Conservation (phyloP, 2,797 vertebrate species). For the Centroberyx gerrardi region DNA sequence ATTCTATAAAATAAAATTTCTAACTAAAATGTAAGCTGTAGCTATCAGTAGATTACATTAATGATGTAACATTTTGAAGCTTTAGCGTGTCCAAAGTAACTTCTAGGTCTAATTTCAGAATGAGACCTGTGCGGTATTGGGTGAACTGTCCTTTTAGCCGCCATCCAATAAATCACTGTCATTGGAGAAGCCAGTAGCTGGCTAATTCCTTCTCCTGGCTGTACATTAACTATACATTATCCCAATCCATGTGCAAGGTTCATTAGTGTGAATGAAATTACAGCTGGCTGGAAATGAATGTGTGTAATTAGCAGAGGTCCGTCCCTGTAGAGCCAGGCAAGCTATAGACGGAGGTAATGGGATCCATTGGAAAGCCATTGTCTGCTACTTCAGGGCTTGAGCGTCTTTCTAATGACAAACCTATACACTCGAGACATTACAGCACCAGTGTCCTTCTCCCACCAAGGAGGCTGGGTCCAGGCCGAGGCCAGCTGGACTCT, state of each 20-base stretch:
- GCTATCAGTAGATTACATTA: conserved; percentile 17
- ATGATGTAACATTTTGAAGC: conserved; percentile 22
- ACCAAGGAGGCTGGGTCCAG: neutral
- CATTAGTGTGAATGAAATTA: conserved; percentile 83
- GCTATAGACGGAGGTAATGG: conserved; percentile 79
- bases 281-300: conserved; percentile 79
- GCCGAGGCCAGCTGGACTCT: neutral
- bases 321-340: conserved; percentile 74
- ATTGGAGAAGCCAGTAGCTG: conserved; percentile 59
- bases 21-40: neutral
- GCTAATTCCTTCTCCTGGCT: conserved; percentile 74
- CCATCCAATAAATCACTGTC: conserved; percentile 65
- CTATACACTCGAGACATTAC: conserved; percentile 62
- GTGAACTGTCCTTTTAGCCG: conserved; percentile 42
- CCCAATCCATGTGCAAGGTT: conserved; percentile 76
- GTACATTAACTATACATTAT: conserved; percentile 84
- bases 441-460: conserved; percentile 7
- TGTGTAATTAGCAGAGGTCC: conserved; percentile 78
- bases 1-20: no score
- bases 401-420: conserved; percentile 76
- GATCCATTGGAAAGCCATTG: conserved; percentile 82
- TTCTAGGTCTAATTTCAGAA: conserved; percentile 50
- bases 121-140: conserved; percentile 31
- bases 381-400: conserved; percentile 68
- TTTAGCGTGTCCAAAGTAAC: neutral